phyloP scores from a whole-genome alignment of 2,113 vertebrate genomes.

The Ptyas mucosa region DNA sequence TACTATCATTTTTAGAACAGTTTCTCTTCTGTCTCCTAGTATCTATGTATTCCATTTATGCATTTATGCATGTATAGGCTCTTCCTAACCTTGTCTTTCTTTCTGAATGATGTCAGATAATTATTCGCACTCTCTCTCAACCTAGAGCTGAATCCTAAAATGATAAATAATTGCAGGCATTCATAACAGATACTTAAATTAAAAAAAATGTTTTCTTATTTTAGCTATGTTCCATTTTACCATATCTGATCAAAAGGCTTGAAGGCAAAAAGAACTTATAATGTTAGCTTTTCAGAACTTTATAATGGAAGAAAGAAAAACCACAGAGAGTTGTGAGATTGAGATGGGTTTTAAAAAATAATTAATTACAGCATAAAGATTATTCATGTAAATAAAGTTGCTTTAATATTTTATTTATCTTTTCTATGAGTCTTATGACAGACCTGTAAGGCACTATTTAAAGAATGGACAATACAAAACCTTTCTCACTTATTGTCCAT shows the following conservation, averaged over 20 bases:
- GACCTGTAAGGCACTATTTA: not conserved
- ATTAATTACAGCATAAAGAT: not conserved
- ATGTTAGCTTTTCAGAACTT: constrained; percentile 5
- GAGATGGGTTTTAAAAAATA: not conserved
- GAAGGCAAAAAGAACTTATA: not conserved
- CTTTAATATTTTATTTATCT: not conserved
- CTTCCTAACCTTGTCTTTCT: not conserved
- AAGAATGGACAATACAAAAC: not conserved
- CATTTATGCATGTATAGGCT: not conserved
- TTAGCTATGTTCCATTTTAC: not conserved
- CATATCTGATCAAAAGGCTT: too few species aligned
- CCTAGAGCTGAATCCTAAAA: not conserved
- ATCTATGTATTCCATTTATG: not conserved
- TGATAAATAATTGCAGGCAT: not conserved
- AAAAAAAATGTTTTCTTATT: not conserved
- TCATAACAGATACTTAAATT: too few species aligned
- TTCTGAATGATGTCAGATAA: not conserved
- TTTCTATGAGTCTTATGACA: constrained; percentile 9
- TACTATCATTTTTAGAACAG: not conserved
- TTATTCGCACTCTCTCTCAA: not conserved
- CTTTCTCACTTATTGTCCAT: not conserved
- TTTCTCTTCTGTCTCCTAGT: not conserved
- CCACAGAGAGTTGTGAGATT: not conserved
- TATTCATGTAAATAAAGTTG: not conserved
- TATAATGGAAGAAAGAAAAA: not conserved